Evolutionary conservation across 2,797 vertebrate species (phyloP), one percentile per base, ranked within the genome.

Genomic region (Eupleurogrammus muticus): DNA sequence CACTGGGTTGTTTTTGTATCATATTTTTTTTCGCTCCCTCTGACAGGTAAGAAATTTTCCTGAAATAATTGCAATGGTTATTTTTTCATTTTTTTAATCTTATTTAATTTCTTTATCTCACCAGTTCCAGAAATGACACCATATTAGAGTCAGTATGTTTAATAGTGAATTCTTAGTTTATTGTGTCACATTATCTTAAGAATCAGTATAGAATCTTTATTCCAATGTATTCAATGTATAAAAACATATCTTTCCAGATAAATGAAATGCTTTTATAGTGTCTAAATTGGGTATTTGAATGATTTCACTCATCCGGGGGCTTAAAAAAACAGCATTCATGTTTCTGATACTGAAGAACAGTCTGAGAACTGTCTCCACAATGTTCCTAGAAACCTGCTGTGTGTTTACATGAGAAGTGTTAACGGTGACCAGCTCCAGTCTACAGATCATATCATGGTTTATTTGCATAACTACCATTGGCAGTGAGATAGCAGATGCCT

Each of bases 11-110:
- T 91, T 53, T 75, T 81, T 24, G 71, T 80, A 42, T 74, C 83
- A 7, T 57, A 75, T 42, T 69, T 92, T 32, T 11, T 92, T 55
- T 68, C 84, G 10, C 73, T 88, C 19, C 77, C 86, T 28, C 61
- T 87, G 14, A 75, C 75, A 91, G 93, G 94, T 95, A 84, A 80
- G 92, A 70, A 47, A 49, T 1, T 14, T 13, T 9, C 3, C 2
- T 36, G 1, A 19, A n/a, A 47, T 20, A 0, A 17, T 2, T 66
- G 5, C 6, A 8, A 28, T 36, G 5, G 11, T 55, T 14, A 0
- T 73, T 5, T 2, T 34, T 21, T 1, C 5, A 1, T 2, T 35
- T 20, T 66, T 66, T 17, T 60, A 5, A 36, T 16, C 17, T 47
- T 21, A 47, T 12, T 23, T 12, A 1, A n/a, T 50, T 8, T 16